phyloP scores from a whole-genome alignment of 2,113 vertebrate genomes.

The Ictalurus furcatus region DNA sequence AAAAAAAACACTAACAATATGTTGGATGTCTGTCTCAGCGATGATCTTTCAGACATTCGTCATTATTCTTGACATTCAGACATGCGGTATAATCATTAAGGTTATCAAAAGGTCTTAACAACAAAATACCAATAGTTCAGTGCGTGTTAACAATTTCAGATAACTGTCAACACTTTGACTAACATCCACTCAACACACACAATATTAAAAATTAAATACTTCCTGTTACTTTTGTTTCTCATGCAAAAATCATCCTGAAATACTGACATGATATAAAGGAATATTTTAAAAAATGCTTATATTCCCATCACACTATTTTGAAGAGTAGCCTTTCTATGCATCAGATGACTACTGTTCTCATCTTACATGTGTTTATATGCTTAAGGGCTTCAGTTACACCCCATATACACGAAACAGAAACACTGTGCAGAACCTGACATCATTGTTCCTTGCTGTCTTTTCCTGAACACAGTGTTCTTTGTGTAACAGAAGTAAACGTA shows the following conservation, averaged over 20 bases:
- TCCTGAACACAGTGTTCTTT: conserved; percentile 16
- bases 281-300: background rate
- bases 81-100: background rate
- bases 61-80: background rate
- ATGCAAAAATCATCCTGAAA: background rate
- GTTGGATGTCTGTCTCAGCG: background rate
- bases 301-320: background rate
- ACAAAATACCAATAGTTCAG: conserved; percentile 14
- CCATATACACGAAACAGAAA: conserved; percentile 21
- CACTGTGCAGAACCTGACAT: background rate
- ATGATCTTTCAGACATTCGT: conserved; percentile 11
- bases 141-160: background rate
- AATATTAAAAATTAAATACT: background rate
- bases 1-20: conserved; percentile 7
- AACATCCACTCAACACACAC: background rate
- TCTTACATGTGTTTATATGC: conserved; percentile 40
- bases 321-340: background rate
- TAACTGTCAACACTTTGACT: background rate
- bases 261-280: background rate
- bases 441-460: background rate
- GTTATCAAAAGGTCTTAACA: conserved; percentile 8
- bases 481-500: conserved; percentile 18
- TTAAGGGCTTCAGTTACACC: conserved; percentile 36
- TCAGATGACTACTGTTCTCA: conserved; percentile 25
- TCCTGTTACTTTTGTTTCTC: background rate